These are phyloP conservation scores for Cantharis lateralis DNA, from an alignment of 2,888 invertebrate genomes.

Conservation along the genomic window DNA sequence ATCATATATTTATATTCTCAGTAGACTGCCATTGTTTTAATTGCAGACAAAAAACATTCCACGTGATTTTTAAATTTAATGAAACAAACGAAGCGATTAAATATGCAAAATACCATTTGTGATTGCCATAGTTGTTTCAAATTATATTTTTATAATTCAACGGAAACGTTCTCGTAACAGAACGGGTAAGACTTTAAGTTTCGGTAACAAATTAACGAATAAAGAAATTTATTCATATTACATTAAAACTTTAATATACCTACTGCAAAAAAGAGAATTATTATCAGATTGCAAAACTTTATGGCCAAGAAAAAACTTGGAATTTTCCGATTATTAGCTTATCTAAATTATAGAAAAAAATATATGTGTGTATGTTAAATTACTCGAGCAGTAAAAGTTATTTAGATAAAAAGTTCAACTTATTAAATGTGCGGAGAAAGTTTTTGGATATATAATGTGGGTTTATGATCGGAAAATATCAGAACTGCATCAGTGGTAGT, in stretches of 20 bases:
- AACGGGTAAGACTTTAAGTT: not conserved
- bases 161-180: not conserved
- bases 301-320: not conserved
- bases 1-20: slow-evolving; percentile 58
- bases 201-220: not conserved
- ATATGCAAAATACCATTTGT: slow-evolving; percentile 55
- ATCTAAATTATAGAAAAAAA: not conserved
- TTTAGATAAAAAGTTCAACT: slow-evolving; percentile 41
- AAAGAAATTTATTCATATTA: not conserved
- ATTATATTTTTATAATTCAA: not conserved
- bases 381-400: not conserved
- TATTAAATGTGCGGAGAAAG: slow-evolving; percentile 48
- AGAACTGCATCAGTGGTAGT: slow-evolving; percentile 50
- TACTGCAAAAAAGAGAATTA: too few relatives aligned
- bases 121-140: slow-evolving; percentile 35
- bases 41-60: slow-evolving; percentile 52
- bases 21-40: slow-evolving; percentile 55
- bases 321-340: not conserved
- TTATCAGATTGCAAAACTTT: not conserved
- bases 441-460: slow-evolving; percentile 47
- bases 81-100: slow-evolving; percentile 51
- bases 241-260: not conserved
- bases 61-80: slow-evolving; percentile 57
- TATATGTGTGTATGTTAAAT: not conserved
- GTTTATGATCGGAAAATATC: slow-evolving; percentile 51